Conservation (phyloP, 2,888 invertebrate genomes). For the Saturnia japonica region DNA sequence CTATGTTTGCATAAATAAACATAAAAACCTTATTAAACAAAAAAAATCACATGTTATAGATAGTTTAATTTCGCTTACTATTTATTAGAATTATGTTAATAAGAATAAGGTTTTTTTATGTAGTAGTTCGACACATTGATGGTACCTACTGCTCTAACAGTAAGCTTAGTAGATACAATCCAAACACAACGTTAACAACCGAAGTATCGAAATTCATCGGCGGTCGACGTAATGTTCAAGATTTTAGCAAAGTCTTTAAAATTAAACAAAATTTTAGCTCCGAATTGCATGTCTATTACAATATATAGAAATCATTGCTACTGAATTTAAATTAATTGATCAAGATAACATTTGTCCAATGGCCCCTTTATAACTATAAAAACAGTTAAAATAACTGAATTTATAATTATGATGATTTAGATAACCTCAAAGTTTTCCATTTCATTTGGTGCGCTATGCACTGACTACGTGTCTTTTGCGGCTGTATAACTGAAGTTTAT, state of each 20-base stretch:
- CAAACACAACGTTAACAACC: too few species aligned
- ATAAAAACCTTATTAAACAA: too few species aligned
- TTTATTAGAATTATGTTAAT: too few species aligned
- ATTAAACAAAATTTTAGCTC: neutral
- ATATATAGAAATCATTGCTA: neutral
- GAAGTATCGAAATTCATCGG: too few species aligned
- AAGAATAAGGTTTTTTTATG: too few species aligned
- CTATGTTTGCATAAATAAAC: too few species aligned
- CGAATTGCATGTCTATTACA: neutral
- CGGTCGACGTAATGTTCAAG: too few species aligned
- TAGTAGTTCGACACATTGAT: too few species aligned
- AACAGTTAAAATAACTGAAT: conserved; percentile 13
- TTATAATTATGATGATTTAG: conserved; percentile 4
- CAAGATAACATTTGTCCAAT: conserved; percentile 5
- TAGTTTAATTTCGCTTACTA: too few species aligned
- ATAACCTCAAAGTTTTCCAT: conserved; percentile 12
- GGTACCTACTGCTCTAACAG: too few species aligned
- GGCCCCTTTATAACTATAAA: conserved; percentile 1
- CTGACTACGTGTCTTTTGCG: neutral
- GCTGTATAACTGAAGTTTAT: neutral
- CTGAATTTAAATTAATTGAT: conserved; percentile 7
- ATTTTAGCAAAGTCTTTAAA: neutral
- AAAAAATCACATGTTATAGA: too few species aligned
- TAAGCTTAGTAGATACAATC: too few species aligned
- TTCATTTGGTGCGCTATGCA: neutral